phyloP scores from a whole-genome alignment of 2,113 vertebrate species.

The Daphoenositta chrysoptera region DNA sequence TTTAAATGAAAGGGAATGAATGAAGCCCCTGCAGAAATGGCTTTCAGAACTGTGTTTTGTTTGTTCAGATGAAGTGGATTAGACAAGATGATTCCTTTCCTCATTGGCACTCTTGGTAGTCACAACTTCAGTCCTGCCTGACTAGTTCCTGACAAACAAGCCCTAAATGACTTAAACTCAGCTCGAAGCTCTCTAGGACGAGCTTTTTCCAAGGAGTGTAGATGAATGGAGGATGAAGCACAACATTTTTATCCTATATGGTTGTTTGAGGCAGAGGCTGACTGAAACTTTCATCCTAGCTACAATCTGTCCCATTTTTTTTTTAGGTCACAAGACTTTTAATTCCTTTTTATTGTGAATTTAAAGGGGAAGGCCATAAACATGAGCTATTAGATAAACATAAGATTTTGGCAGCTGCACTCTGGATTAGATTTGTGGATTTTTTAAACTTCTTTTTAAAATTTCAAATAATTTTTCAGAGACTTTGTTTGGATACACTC shows the following conservation, averaged over 20 bases:
- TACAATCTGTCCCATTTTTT: neutral
- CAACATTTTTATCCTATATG: neutral
- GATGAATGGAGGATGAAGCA: neutral
- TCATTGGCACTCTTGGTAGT: neutral
- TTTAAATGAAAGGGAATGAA: neutral
- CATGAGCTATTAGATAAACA: neutral
- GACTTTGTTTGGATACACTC: neutral
- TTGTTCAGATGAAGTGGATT: neutral
- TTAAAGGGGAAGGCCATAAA: neutral
- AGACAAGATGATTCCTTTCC: neutral
- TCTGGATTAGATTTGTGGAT: neutral
- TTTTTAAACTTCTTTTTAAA: neutral
- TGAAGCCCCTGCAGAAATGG: neutral
- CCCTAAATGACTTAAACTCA: neutral
- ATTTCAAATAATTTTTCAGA: neutral
- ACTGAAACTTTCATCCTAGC: neutral
- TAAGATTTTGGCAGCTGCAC: neutral
- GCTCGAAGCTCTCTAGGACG: neutral
- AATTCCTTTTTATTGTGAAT: neutral
- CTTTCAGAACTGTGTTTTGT: neutral
- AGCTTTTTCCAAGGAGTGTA: constrained; percentile 11
- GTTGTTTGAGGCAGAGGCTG: neutral
- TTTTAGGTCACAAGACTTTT: neutral
- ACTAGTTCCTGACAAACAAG: constrained; percentile 31
- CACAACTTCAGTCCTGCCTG: neutral